These are phyloP conservation scores for Icerya purchasi DNA, from an alignment of 2,888 invertebrate genomes.

Conservation along the genomic window DNA sequence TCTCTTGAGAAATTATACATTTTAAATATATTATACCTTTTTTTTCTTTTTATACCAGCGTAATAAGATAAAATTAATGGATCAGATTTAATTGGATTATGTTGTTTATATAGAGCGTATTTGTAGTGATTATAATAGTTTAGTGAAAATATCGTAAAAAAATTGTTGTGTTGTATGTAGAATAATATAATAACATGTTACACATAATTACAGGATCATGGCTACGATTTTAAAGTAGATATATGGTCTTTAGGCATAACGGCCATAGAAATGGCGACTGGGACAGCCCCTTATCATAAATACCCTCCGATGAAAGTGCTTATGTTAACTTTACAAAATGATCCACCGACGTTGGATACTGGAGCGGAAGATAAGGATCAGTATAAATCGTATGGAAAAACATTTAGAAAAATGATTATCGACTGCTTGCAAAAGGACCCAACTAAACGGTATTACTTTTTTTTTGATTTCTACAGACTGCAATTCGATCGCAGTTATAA, in stretches of 20 bases:
- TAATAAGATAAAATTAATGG: too few relatives aligned
- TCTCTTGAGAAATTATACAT: too few relatives aligned
- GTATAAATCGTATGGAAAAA: constrained; percentile 92
- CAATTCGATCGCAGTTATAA: too few relatives aligned
- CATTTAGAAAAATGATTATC: constrained; percentile 86
- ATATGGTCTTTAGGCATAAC: constrained; percentile 90
- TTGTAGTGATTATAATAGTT: too few relatives aligned
- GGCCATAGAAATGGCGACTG: constrained; percentile 95
- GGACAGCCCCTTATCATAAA: constrained; percentile 95
- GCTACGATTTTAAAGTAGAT: constrained; percentile 94
- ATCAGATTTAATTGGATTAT: too few relatives aligned
- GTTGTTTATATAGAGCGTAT: too few relatives aligned
- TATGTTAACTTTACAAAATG: constrained; percentile 94
- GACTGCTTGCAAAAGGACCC: constrained; percentile 95
- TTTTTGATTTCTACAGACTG: constrained; percentile 1
- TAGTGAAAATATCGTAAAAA: too few relatives aligned
- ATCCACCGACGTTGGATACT: constrained; percentile 89
- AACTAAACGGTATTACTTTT: constrained; percentile 39
- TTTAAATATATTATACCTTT: too few relatives aligned
- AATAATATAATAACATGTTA: too few relatives aligned
- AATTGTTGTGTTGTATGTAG: too few relatives aligned
- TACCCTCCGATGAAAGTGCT: constrained; percentile 98
- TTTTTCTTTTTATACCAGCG: too few relatives aligned
- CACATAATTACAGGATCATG: constrained; percentile 46
- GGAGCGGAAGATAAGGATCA: constrained; percentile 91